Conservation (phyloP, 1,140 invertebrate species). For the Drosophila sp. region DNA sequence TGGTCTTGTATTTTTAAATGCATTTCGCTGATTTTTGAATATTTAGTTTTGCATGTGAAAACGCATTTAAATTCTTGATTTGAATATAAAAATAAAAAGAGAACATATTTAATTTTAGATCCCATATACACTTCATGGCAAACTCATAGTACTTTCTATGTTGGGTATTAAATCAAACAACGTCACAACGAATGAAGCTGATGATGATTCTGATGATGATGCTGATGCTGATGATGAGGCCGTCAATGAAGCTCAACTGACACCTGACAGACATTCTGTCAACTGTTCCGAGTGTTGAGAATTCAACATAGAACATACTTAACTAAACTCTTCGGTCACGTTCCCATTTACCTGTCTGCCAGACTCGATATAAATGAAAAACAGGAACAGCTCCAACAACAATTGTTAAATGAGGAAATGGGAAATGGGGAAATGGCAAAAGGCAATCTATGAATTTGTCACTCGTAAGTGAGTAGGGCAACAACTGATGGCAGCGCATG, state of each 20-base stretch:
- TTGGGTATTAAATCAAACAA: constrained; percentile 10
- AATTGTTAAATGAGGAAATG: constrained; percentile 7
- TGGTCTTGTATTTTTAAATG: too few relatives aligned
- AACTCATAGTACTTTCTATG: neutral
- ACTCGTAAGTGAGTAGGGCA: constrained; percentile 50
- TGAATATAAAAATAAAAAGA: too few relatives aligned
- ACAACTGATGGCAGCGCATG: constrained; percentile 45
- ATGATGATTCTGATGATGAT: constrained; percentile 32
- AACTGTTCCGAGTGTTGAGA: constrained; percentile 47
- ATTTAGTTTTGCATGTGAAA: too few relatives aligned
- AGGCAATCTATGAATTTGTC: constrained; percentile 51
- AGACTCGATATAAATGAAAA: constrained; percentile 13
- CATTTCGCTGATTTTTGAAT: too few relatives aligned
- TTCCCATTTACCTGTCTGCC: constrained; percentile 19
- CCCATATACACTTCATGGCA: neutral
- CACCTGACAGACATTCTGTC: constrained; percentile 38
- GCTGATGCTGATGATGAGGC: constrained; percentile 25
- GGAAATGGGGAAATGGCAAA: constrained; percentile 9
- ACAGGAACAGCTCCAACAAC: neutral
- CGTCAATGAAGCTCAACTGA: constrained; percentile 42
- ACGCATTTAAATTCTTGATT: too few relatives aligned
- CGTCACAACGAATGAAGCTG: neutral
- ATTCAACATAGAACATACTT: constrained; percentile 36
- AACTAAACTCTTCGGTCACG: constrained; percentile 47
- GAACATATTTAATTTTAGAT: too few relatives aligned